Evolutionary conservation across 2,113 vertebrate genomes (phyloP).

Genomic region (Phalacrocorax carbo): DNA sequence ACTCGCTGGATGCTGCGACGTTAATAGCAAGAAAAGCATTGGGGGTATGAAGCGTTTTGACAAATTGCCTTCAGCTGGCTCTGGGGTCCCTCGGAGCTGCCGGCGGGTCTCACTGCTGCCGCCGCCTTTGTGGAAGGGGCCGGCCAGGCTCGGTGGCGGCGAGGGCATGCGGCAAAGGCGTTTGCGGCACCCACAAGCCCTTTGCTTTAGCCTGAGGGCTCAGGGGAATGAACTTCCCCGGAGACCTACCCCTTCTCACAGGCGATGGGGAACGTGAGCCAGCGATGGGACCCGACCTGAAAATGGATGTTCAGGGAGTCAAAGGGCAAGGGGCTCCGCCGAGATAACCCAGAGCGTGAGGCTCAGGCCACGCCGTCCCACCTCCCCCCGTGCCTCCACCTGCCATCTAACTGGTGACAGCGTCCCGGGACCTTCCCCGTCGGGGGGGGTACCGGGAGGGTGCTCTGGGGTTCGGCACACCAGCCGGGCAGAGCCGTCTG

Average conservation of each 20-base stretch:
- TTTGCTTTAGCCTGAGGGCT: not conserved
- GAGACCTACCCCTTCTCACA: not conserved
- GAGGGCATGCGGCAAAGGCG: fast-evolving
- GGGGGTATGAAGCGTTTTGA: not conserved
- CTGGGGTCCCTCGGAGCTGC: not conserved
- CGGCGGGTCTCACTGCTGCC: not conserved
- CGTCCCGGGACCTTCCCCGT: fast-evolving
- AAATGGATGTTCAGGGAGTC: not conserved
- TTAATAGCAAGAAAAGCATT: not conserved
- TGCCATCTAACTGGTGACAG: fast-evolving
- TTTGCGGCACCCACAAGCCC: fast-evolving
- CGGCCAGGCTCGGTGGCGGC: fast-evolving
- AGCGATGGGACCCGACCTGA: no score
- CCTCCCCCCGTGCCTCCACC: fast-evolving
- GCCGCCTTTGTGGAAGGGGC: not conserved
- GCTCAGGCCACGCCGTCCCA: fast-evolving
- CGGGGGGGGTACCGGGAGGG: fast-evolving
- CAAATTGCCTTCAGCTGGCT: not conserved
- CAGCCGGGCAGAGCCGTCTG: not conserved
- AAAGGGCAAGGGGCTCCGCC: not conserved
- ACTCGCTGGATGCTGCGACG: fast-evolving
- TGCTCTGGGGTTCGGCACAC: not conserved
- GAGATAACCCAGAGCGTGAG: not conserved
- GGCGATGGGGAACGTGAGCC: fast-evolving
- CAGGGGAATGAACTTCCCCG: not conserved